Evolutionary conservation across 2,888 invertebrate genomes (phyloP), one percentile per base, ranked within the genome.

Genomic region (Drosophila hawaiiensis): DNA sequence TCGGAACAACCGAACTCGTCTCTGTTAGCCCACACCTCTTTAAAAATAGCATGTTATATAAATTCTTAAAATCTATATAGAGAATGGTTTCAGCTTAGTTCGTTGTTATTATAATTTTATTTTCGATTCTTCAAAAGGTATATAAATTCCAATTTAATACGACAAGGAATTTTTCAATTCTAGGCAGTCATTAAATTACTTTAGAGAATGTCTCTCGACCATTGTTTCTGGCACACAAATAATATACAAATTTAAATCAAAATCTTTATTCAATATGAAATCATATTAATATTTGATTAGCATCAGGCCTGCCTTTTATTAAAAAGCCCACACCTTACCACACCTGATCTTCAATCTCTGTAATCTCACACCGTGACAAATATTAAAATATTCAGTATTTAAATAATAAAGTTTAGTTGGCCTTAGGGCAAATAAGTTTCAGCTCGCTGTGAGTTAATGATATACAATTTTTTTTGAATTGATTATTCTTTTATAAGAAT

Each of bases 21-120:
- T 56, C 28, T 55, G 37, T 56, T 56, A 56, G 37, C 28, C 28
- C 25, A 3, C 35, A 55, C 3, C 25, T 47, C 35, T 55, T 37
- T 4, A 4, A 35, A 35, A 6, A 35, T 25, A 33, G 16, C 35
- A 37, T 54, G 6, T 4, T 22, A 12, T 25, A 22, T 10, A 6
- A 25, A 10, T 4, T 55, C 28, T 35, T 12, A 6, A 25, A 25
- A 35, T 47, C 22, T 1, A 25, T 4, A 25, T 47, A 7, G 10
- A 35, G 14, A 22, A 16, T 22, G 25, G 22, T 47, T 25, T 25
- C 25, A 16, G 25, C 47, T 25, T 25, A 1, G 25, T 35, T 35
- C 19, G 2, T 19, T 35, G 25, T 25, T 12, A 37, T 19, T 55
- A 7, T 35, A 25, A 9, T 35, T 35, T 35, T n/a, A 19, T 47